Conservation (phyloP, 1,140 invertebrate genomes). For the Globodera rostochiensis region DNA sequence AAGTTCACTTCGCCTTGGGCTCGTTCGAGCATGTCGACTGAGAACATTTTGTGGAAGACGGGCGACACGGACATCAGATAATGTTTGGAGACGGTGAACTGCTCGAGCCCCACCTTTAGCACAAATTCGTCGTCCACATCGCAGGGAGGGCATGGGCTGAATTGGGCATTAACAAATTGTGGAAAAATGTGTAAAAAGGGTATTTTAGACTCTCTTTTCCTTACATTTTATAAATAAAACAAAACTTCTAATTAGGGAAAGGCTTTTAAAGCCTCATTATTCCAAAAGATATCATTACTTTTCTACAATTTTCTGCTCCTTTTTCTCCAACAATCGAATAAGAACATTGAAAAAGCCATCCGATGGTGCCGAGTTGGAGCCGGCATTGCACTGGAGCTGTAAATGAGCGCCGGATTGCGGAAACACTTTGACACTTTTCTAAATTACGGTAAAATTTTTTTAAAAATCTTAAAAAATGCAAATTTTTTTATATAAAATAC, state of each 20-base stretch:
- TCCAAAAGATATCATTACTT: neutral
- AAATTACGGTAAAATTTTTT: neutral
- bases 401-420: constrained; percentile 3
- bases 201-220: neutral
- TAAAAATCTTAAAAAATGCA: too few relatives aligned
- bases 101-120: constrained; percentile 9
- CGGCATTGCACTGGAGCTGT: constrained; percentile 5
- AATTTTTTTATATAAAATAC: neutral
- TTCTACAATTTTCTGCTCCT: neutral
- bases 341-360: constrained; percentile 23
- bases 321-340: constrained; percentile 20
- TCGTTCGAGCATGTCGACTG: constrained; percentile 10
- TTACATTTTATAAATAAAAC: neutral
- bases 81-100: constrained; percentile 24
- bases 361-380: constrained; percentile 4
- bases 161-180: neutral
- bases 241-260: neutral
- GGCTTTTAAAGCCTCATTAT: neutral
- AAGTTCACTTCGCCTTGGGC: constrained; percentile 17
- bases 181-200: too few relatives aligned
- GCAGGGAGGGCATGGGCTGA: neutral
- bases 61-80: constrained; percentile 23
- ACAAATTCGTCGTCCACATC: neutral
- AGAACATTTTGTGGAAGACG: constrained; percentile 37
- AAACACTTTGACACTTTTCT: constrained; percentile 23